Evolutionary conservation across 2,888 invertebrate genomes (phyloP).

Genomic region (Ptychoptera albimana): DNA sequence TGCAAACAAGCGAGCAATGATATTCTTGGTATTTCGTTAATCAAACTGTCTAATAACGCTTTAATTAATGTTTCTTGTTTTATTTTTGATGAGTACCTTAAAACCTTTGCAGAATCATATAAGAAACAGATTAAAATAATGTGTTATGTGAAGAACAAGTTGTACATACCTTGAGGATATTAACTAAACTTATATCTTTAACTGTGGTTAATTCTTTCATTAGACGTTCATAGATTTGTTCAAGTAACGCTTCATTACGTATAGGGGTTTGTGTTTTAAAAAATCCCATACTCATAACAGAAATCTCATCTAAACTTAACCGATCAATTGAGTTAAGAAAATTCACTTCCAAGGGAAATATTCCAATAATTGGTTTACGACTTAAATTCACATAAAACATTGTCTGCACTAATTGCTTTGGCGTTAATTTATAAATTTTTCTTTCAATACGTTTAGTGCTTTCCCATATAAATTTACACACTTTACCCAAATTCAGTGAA

Average conservation of each 20-base stretch:
- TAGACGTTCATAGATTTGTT: slow-evolving; percentile 35
- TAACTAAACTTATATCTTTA: slow-evolving; percentile 47
- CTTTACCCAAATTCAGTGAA: slow-evolving; percentile 36
- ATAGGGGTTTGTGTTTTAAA: slow-evolving; percentile 58
- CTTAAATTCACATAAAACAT: slow-evolving; percentile 48
- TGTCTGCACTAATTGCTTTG: slow-evolving; percentile 45
- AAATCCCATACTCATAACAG: slow-evolving; percentile 56
- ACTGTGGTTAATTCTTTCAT: slow-evolving; percentile 35
- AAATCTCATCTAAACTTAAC: slow-evolving; percentile 48
- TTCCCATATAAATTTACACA: slow-evolving; percentile 38
- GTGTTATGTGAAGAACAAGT: neutral
- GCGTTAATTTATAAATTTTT: slow-evolving; percentile 40
- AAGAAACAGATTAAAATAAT: neutral
- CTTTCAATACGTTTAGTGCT: slow-evolving; percentile 37
- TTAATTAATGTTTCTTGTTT: slow-evolving; percentile 31
- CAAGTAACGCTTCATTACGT: slow-evolving; percentile 32
- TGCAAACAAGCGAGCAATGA: slow-evolving; percentile 48
- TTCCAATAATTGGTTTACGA: slow-evolving; percentile 37
- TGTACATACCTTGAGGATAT: slow-evolving; percentile 40
- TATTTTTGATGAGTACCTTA: slow-evolving; percentile 40
- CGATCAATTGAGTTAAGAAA: slow-evolving; percentile 35
- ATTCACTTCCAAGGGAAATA: slow-evolving; percentile 48
- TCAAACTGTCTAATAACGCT: slow-evolving; percentile 36
- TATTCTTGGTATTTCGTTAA: slow-evolving; percentile 38
- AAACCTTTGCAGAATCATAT: slow-evolving; percentile 14